Evolutionary conservation across 2,113 vertebrate species (phyloP).

Genomic region (Eudorcas thomsonii): DNA sequence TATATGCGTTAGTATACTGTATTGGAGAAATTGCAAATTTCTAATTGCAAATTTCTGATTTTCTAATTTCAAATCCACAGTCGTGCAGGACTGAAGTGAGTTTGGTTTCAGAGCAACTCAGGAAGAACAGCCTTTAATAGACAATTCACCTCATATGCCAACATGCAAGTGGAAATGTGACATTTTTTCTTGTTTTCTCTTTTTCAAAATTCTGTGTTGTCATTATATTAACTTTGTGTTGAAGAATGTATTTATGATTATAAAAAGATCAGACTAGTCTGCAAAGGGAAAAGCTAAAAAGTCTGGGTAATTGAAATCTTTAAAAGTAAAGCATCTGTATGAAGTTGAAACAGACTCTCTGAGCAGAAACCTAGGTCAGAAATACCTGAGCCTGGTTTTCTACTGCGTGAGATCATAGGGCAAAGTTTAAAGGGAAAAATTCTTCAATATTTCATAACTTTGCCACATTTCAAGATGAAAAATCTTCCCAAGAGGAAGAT

Average conservation of each 20-base stretch:
- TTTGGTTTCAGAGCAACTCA: not conserved
- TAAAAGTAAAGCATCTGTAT: not conserved
- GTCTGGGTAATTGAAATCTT: not conserved
- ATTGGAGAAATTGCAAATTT: not conserved
- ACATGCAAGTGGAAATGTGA: not conserved
- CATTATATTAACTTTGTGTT: not conserved
- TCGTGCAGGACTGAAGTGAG: not conserved
- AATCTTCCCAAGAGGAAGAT: not conserved
- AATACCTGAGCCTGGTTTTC: not conserved
- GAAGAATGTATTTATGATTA: not conserved
- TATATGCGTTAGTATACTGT: too few species aligned
- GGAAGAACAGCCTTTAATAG: not conserved
- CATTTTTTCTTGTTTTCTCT: not conserved
- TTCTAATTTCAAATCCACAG: not conserved
- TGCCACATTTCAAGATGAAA: constrained; percentile 38
- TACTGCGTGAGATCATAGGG: not conserved
- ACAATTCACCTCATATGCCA: not conserved
- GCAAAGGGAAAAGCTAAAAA: not conserved
- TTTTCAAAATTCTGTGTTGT: not conserved
- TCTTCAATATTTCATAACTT: constrained; percentile 48
- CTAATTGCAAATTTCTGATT: not conserved
- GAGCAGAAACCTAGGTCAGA: not conserved
- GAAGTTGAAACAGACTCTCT: not conserved
- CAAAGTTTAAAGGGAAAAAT: not conserved
- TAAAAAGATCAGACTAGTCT: not conserved